Base-by-base conservation (phyloP, 2,888 invertebrate genomes). In the Tetramorium bicarinatum region DNA sequence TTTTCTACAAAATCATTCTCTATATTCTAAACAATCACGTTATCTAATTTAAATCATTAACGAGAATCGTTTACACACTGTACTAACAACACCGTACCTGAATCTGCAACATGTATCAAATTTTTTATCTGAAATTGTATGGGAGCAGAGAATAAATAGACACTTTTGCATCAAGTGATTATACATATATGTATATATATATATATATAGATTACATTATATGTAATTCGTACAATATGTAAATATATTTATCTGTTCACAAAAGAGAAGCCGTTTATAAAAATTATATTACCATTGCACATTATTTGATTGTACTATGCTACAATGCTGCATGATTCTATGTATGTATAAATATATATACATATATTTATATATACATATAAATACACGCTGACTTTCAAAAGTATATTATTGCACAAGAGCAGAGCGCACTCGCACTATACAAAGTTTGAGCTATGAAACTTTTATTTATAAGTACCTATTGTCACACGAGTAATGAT, bases 231-330 rank as follows among this genome's bases (percentile, higher is more conserved):
- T 92, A 92, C 92, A 92, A 88, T 86, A 85, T 90, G 87, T 90
- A 91, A 91, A 92, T 90, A 92, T 91, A 91, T 69, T 72, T 88
- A 86, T 88, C 66, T 85, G 82, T 85, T 77, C 83, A 69, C 82
- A 67, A 83, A 85, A 84, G 86, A 90, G 86, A 90, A 90, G 88
- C 86, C 84, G 82, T 52, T 88, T 90, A 88, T 91, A 88, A 91
- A 91, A 91, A 87, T 85, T 87, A 82, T 85, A 89, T 85, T 87
- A 88, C 86, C 89, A 90, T 93, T 93, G 94, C 93, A 93, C 93
- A 85, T 88, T 75, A 80, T 88, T 89, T 89, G 67, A 77, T 80
- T 86, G 85, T 84, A 85, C 86, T 72, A 85, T 84, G 11, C 66
- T 84, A 80, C 54, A 76, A 87, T 87, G 69, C 54, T 77, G 74